Evolutionary conservation across 2,797 vertebrate genomes (phyloP), one percentile per base, ranked within the genome.

Genomic region (Crypturellus tataupa): DNA sequence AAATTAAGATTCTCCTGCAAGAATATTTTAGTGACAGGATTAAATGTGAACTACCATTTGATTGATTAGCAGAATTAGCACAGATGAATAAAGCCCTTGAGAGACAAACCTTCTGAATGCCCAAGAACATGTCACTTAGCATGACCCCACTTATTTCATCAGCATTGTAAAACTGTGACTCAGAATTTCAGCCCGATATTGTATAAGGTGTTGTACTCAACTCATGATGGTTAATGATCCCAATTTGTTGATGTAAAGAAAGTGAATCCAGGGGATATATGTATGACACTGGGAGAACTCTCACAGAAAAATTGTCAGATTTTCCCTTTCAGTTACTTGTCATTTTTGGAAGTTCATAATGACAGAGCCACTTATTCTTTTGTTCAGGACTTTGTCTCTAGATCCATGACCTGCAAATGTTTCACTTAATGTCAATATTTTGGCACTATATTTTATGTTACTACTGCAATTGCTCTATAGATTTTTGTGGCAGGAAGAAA

Each of bases 1-100:
- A 80, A 78, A 89, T 88, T 88, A 90, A 76, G 63, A 85, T 94
- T 95, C 44, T 76, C 35, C 62, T 92, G 14, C 23, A 89, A 72
- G 79, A 80, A 83, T 67, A 2, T 81, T 90, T 90, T 73, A 73
- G 51, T 64, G 37, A 20, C 63, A 78, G 49, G 51, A 71, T 67
- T 91, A 89, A 91, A 92, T 51, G 24, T 51, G 72, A 94, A 58
- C 1, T 3, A 72, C 40, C 40, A 49, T 59, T 69, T 93, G 83
- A 93, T 51, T 90, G 68, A 87, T 84, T 79, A 92, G 35, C 19
- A 88, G 71, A 93, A 63, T 80, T 58, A 92, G 11, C 40, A 60
- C 0, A 6, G 33, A 29, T 6, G 0, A 90, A 64, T 85, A 89
- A 89, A 84, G 75, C 79, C 91, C 42, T 64, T 21, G 59, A 59